Conservation (phyloP, 2,113 vertebrate genomes). For the Otus sunia region DNA sequence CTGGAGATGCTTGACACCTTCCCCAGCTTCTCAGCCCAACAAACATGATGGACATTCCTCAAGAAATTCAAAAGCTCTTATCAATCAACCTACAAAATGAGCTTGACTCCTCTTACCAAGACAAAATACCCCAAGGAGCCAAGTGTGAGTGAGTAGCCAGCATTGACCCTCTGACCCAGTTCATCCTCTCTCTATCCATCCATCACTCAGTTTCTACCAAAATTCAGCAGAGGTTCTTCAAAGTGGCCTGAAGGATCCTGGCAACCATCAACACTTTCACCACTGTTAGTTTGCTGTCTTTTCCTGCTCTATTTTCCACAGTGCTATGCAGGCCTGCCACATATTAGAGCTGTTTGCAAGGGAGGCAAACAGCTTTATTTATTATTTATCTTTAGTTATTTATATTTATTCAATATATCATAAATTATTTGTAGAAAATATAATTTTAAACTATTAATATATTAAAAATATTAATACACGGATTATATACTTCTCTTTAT, state of each 20-base stretch:
- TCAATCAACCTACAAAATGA: accelerated
- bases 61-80: not conserved
- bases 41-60: not conserved
- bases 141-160: not conserved
- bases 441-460: not conserved
- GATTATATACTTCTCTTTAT: not conserved
- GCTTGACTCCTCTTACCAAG: not conserved
- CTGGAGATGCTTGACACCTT: not conserved
- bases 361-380: not conserved
- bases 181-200: not conserved
- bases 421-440: not conserved
- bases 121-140: not conserved
- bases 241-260: not conserved
- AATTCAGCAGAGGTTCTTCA: not conserved
- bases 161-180: accelerated
- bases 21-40: not conserved
- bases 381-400: not conserved
- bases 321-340: not conserved
- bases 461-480: not conserved
- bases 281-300: not conserved
- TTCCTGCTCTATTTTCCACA: not conserved
- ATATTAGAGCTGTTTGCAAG: not conserved
- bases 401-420: not conserved
- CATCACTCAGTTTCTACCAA: not conserved
- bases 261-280: not conserved